phyloP scores from a whole-genome alignment of 2,888 invertebrate species.

The Cepaea hortensis region DNA sequence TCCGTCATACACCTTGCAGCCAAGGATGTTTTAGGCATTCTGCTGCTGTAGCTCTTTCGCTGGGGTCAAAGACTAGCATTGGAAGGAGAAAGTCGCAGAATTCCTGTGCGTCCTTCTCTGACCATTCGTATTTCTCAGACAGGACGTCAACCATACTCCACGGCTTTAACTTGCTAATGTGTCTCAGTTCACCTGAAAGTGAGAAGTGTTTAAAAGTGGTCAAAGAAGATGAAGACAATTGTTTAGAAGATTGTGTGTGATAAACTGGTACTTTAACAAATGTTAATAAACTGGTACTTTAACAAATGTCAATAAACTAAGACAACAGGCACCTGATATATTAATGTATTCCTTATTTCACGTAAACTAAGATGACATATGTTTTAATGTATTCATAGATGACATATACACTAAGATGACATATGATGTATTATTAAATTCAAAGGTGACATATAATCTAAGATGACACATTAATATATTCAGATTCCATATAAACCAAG shows the following conservation, averaged over 20 bases:
- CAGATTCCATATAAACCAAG: too few species aligned
- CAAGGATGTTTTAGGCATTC: constrained; percentile 96
- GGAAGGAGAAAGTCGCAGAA: constrained; percentile 96
- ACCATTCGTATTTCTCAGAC: constrained; percentile 98
- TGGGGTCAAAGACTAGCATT: constrained; percentile 97
- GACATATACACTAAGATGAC: too few species aligned
- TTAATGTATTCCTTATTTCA: too few species aligned
- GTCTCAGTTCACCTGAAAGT: constrained; percentile 91
- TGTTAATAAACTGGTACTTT: too few species aligned
- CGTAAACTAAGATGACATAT: too few species aligned
- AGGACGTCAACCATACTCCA: constrained; percentile 97
- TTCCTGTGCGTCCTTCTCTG: constrained; percentile 88
- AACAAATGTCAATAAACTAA: neutral
- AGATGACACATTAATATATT: too few species aligned
- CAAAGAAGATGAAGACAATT: neutral
- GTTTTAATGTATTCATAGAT: too few species aligned
- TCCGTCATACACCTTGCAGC: constrained; percentile 79
- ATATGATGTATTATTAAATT: too few species aligned
- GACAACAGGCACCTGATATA: neutral
- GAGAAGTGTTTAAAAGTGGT: constrained; percentile 52
- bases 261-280: too few species aligned
- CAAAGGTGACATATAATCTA: too few species aligned
- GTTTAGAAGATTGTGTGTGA: neutral
- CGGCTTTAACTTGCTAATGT: constrained; percentile 95
- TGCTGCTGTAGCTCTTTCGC: constrained; percentile 92